These are phyloP conservation scores for Heloderma charlesbogerti DNA, from an alignment of 2,113 vertebrate genomes.

Conservation along the genomic window DNA sequence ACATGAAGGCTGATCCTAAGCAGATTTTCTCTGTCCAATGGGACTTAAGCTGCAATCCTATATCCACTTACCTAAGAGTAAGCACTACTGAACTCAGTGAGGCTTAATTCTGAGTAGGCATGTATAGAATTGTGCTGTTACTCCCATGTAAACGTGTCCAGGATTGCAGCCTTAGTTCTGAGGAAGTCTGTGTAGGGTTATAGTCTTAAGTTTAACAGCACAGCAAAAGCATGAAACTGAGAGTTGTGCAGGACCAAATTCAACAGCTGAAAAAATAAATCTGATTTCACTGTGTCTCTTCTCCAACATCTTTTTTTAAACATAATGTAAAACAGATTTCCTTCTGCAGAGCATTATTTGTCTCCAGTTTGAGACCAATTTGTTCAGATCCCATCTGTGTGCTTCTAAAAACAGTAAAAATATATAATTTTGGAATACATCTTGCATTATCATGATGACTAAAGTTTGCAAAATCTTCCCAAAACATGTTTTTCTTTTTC, in stretches of 20 bases:
- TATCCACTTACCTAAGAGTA: neutral
- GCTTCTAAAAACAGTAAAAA: slow-evolving; percentile 72
- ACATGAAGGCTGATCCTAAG: neutral
- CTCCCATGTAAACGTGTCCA: neutral
- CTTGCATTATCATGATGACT: slow-evolving; percentile 60
- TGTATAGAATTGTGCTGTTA: neutral
- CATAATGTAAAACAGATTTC: slow-evolving; percentile 60
- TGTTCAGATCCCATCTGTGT: slow-evolving; percentile 65
- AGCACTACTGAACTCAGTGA: too few relatives aligned
- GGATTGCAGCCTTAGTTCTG: too few relatives aligned
- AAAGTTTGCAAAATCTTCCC: slow-evolving; percentile 42
- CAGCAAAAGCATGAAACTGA: slow-evolving; percentile 15
- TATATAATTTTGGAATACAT: slow-evolving; percentile 60
- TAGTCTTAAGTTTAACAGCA: neutral
- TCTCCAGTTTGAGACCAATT: slow-evolving; percentile 64
- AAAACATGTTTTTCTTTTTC: slow-evolving; percentile 35
- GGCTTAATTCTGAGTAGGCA: neutral
- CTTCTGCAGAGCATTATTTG: slow-evolving; percentile 61
- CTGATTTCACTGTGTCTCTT: slow-evolving; percentile 29
- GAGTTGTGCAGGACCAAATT: neutral
- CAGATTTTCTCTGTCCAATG: neutral
- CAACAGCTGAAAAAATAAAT: slow-evolving; percentile 33
- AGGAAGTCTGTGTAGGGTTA: neutral
- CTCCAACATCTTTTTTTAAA: slow-evolving; percentile 35
- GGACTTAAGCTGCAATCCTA: neutral